A percentile compares a stretch with the other conserved stretches of the same genome.
phyloP scores from a whole-genome alignment of 1,140 invertebrate genomes.

The Micrasema minimum region DNA sequence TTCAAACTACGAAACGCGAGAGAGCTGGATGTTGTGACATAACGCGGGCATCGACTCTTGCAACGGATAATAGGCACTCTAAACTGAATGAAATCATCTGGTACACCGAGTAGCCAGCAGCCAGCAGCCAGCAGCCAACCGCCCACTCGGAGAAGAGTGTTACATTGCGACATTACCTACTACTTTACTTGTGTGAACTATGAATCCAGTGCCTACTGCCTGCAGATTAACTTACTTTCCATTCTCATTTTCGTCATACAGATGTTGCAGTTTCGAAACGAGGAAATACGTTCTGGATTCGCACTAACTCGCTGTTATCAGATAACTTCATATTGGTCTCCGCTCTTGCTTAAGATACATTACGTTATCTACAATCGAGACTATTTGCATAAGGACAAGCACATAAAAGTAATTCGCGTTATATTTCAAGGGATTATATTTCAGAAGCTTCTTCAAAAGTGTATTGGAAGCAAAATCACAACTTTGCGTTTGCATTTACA shows the following conservation, averaged over 20 bases:
- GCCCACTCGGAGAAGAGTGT: background rate
- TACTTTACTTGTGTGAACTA: constrained; percentile 13
- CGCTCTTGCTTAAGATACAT: too few species aligned
- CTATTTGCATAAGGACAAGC: too few species aligned
- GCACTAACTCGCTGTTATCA: too few species aligned
- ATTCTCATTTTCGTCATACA: background rate
- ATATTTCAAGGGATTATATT: too few species aligned
- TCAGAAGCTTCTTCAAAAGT: too few species aligned
- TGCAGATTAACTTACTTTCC: constrained; percentile 19
- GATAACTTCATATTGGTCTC: too few species aligned
- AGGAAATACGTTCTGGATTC: too few species aligned
- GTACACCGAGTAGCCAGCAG: background rate
- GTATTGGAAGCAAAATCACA: too few species aligned
- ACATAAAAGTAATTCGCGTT: too few species aligned
- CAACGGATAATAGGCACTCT: constrained; percentile 20
- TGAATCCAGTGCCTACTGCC: background rate
- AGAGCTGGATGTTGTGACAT: constrained; percentile 23
- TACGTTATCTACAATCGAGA: too few species aligned
- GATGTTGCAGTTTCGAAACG: too few species aligned
- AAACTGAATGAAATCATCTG: constrained; percentile 29
- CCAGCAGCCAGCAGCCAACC: background rate
- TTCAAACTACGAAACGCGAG: constrained; percentile 27
- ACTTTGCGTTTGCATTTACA: too few species aligned
- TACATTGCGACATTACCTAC: constrained; percentile 10
- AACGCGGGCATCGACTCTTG: constrained; percentile 13